Evolutionary conservation across 2,797 vertebrate genomes (phyloP).

Genomic region (Glyptemys insculpta): DNA sequence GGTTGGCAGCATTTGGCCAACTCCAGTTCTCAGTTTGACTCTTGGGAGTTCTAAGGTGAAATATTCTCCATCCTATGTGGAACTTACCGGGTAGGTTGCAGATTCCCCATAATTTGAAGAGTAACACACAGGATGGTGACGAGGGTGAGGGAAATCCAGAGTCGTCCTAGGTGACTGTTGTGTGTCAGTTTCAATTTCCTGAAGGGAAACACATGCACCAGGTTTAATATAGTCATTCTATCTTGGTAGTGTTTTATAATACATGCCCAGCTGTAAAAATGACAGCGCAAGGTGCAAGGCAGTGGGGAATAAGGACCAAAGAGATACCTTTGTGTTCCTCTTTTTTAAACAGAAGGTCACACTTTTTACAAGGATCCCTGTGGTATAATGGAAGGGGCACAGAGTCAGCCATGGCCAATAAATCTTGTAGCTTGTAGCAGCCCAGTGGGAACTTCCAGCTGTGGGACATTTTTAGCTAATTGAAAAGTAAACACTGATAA

Average conservation of each 20-base stretch:
- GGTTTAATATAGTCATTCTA: neutral
- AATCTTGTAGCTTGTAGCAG: neutral
- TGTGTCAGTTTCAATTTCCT: constrained; percentile 78
- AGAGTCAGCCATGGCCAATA: neutral
- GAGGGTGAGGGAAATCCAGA: constrained; percentile 81
- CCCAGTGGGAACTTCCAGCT: constrained; percentile 55
- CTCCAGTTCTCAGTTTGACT: neutral
- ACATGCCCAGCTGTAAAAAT: neutral
- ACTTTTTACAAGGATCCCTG: neutral
- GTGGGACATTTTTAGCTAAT: neutral
- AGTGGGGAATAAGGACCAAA: fast-evolving
- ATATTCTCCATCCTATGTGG: neutral
- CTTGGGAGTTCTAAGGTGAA: neutral
- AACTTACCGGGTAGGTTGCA: constrained; percentile 78
- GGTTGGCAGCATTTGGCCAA: fast-evolving
- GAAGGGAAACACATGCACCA: constrained; percentile 23
- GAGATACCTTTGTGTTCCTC: neutral
- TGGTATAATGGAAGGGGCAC: neutral
- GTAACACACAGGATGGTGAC: constrained; percentile 78
- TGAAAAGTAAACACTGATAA: constrained; percentile 47
- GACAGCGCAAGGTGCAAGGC: fast-evolving
- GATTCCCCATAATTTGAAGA: constrained; percentile 80
- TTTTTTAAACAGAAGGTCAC: neutral
- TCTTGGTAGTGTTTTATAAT: neutral
- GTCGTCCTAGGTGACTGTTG: constrained; percentile 73